Evolutionary conservation across 2,113 vertebrate genomes (phyloP).

Genomic region (Epinephelus moara): DNA sequence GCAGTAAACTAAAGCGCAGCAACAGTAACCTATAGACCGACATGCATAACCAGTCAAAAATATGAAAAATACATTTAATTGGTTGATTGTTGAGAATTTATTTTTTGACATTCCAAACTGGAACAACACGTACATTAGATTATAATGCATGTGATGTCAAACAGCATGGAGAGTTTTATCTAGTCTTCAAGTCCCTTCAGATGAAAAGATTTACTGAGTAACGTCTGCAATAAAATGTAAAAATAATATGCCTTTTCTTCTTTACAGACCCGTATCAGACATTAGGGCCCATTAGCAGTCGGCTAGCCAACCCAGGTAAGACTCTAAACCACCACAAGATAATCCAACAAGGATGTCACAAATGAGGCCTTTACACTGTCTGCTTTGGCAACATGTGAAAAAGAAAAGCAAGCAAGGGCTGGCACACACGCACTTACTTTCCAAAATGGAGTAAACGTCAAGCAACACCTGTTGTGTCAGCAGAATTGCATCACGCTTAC

Average conservation of each 20-base stretch:
- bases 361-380: conserved; percentile 84
- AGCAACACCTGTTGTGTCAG: conserved; percentile 58
- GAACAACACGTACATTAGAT: background rate
- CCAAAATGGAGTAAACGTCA: conserved; percentile 38
- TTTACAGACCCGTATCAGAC: conserved; percentile 96
- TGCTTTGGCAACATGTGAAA: conserved; percentile 66
- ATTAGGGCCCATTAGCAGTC: conserved; percentile 95
- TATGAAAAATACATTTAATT: too few relatives aligned
- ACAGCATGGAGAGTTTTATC: background rate
- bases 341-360: conserved; percentile 37
- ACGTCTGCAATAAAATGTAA: background rate
- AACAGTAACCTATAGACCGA: too few relatives aligned
- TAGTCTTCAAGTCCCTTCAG: background rate
- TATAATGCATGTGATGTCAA: background rate
- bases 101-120: background rate
- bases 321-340: background rate
- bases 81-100: too few relatives aligned
- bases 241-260: conserved; percentile 29
- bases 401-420: conserved; percentile 35
- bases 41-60: too few relatives aligned
- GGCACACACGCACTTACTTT: conserved; percentile 24
- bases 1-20: too few relatives aligned
- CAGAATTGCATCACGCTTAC: conserved; percentile 46
- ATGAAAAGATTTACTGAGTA: background rate
- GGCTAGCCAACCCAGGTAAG: conserved; percentile 98